Percentiles rank a stretch among this genome's conserved stretches.
Evolutionary conservation across 2,888 invertebrate species (phyloP).

Genomic region (Watsonalla binaria): DNA sequence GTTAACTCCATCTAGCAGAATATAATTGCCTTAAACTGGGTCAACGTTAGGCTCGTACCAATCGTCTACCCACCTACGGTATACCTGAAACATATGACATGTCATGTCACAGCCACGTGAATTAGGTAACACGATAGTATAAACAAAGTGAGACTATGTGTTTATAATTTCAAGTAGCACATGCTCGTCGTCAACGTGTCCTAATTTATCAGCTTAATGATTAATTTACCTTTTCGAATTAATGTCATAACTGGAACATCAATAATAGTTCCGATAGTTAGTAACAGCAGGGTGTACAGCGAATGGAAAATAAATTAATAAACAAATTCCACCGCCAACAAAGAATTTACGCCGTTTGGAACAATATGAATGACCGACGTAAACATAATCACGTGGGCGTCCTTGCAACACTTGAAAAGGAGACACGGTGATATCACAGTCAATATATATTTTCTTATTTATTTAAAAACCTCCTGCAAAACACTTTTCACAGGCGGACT

Average conservation of each 20-base stretch:
- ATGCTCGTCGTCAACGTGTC: conserved; percentile 34
- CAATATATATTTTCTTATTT: no score
- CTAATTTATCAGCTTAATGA: conserved; percentile 31
- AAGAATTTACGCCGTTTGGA: no score
- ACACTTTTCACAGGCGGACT: no score
- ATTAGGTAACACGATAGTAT: conserved; percentile 12
- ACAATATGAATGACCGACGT: no score
- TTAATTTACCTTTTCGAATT: conserved; percentile 8
- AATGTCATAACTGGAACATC: neutral
- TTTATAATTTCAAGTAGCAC: conserved; percentile 28
- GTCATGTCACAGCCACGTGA: neutral
- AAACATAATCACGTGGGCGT: no score
- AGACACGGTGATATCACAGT: no score
- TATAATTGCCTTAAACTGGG: conserved; percentile 28
- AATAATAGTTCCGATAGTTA: neutral
- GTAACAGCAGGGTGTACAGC: no score
- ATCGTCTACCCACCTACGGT: conserved; percentile 28
- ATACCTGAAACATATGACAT: conserved; percentile 3
- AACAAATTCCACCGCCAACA: no score
- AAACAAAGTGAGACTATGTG: conserved; percentile 38
- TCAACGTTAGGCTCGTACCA: conserved; percentile 27
- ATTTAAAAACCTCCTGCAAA: no score
- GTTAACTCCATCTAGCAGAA: conserved; percentile 22
- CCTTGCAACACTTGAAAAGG: no score
- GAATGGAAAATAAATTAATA: no score